Percentiles rank a stretch among this genome's conserved stretches.
phyloP scores from a whole-genome alignment of 2,888 invertebrate species.

The Notocelia uddmanniana region DNA sequence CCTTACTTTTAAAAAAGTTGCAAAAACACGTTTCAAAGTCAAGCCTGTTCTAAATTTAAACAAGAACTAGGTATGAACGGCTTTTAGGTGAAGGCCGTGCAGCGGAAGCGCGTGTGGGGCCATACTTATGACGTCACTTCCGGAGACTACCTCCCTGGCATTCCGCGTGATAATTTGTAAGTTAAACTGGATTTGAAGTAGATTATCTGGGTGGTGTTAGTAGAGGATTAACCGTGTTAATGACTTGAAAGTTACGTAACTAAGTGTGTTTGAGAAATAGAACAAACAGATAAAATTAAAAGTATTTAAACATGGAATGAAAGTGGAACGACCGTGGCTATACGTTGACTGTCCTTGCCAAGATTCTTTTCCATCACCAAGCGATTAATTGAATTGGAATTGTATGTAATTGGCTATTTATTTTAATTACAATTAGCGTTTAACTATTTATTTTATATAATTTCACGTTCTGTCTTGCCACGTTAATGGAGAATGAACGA shows the following conservation, averaged over 20 bases:
- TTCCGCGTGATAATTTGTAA: constrained; percentile 66
- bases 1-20: constrained; percentile 26
- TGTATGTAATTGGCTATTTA: too few species aligned
- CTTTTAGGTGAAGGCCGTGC: constrained; percentile 77
- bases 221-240: constrained; percentile 39
- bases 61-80: constrained; percentile 50
- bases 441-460: too few species aligned
- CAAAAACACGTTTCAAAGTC: constrained; percentile 43
- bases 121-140: constrained; percentile 73
- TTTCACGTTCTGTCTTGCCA: too few species aligned
- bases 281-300: constrained; percentile 28
- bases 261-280: constrained; percentile 28
- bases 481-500: background rate
- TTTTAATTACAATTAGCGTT: too few species aligned
- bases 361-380: too few species aligned
- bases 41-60: constrained; percentile 43
- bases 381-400: too few species aligned
- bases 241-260: constrained; percentile 25
- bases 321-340: background rate
- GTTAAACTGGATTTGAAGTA: constrained; percentile 65
- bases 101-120: constrained; percentile 70
- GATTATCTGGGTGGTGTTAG: constrained; percentile 53
- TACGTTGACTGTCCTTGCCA: too few species aligned
- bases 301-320: constrained; percentile 12
- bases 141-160: constrained; percentile 62